Evolutionary conservation across 2,888 invertebrate genomes (phyloP), one percentile per base, ranked within the genome.

Genomic region (Dorcus hopei): DNA sequence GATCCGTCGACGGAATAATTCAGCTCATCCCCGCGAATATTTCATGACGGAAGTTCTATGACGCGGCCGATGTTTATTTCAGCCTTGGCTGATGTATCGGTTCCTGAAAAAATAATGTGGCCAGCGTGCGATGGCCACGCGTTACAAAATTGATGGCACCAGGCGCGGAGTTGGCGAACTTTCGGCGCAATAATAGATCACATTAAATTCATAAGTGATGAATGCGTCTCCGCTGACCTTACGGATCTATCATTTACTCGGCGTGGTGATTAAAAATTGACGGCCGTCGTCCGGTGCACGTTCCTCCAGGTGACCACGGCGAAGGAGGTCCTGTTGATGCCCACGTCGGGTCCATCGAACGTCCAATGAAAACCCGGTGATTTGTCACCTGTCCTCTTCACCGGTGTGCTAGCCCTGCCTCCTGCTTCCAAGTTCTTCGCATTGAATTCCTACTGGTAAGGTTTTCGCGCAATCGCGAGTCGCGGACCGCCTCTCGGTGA

Each of bases 341-440:
- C 73, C 72, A 74, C 70, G 59, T 62, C 61, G 57, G 43, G 54
- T 53, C 59, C 67, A 65, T 60, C 66, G 67, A 61, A 64, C 70
- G 68, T 61, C 77, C 77, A 77, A 77, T 77, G 71, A 69, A 65
- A 68, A 66, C 58, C 68, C 68, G 67, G 70, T 72, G 75, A 76
- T 74, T 74, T 76, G 76, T 77, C 78, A 77, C 78, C 77, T 77
- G 76, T 74, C 73, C 69, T 70, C 64, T 61, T 64, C 64, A 62
- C 63, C 63, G 64, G 59, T 56, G 67, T 59, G 67, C 65, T 69
- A 65, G 76, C 71, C 76, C 76, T 65, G 70, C 77, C 78, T 75
- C 70, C 75, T 65, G 69, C 70, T 66, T 69, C 70, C 55, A 59
- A 57, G 69, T 64, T 68, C 63, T 67, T 69, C 67, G 63, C 68